Conservation (phyloP, 2,113 vertebrate genomes). For the Noctilio leporinus region DNA sequence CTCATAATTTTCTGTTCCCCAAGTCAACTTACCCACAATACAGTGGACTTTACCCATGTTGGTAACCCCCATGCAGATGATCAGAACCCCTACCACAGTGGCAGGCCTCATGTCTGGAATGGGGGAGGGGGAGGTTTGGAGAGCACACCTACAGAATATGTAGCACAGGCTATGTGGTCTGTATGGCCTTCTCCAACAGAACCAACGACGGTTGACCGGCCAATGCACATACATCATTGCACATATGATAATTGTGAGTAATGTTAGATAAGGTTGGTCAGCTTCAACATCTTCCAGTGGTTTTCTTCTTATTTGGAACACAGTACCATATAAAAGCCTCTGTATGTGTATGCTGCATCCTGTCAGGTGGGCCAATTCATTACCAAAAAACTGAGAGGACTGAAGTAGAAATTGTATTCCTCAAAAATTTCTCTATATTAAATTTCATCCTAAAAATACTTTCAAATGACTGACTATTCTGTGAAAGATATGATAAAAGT, state of each 20-base stretch:
- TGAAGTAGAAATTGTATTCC: background rate
- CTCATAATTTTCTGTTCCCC: background rate
- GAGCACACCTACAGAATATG: background rate
- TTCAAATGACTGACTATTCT: background rate
- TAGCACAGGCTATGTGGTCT: background rate
- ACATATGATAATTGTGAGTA: background rate
- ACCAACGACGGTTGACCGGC: background rate
- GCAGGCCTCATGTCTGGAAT: background rate
- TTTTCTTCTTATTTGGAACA: background rate
- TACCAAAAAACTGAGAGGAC: background rate
- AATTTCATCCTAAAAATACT: background rate
- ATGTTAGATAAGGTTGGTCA: background rate
- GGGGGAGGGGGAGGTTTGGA: background rate
- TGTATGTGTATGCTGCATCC: background rate
- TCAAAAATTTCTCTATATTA: background rate
- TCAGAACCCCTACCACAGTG: background rate
- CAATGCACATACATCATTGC: background rate
- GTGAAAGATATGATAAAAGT: background rate
- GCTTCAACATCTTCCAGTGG: background rate
- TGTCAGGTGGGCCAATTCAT: background rate
- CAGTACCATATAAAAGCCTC: background rate
- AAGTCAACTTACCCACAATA: background rate
- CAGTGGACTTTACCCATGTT: background rate
- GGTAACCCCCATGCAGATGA: background rate
- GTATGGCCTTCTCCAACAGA: background rate